Percentiles rank a stretch among this genome's conserved stretches.
Conservation (phyloP, 2,797 vertebrate genomes). For the Odontamblyopus lacepedii region DNA sequence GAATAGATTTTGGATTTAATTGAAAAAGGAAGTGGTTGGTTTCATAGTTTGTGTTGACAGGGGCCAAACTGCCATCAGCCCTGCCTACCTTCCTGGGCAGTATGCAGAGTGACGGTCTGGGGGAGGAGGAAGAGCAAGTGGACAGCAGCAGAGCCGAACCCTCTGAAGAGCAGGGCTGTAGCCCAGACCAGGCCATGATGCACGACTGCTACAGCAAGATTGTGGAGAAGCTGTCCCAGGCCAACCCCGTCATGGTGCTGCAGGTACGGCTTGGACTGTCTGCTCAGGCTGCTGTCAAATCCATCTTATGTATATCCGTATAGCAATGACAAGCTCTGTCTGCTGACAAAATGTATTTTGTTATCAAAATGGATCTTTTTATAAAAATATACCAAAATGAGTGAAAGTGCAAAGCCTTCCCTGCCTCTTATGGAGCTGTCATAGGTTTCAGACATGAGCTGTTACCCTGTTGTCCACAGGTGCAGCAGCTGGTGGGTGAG, state of each 20-base stretch:
- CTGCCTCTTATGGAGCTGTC: not conserved
- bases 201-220: constrained; percentile 99
- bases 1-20: no score
- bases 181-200: constrained; percentile 99
- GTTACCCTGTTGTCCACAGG: constrained; percentile 70
- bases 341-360: not conserved
- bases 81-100: constrained; percentile 92
- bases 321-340: no score
- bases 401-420: no score
- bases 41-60: constrained; percentile 64
- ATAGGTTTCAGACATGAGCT: not conserved
- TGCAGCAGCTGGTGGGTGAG: constrained; percentile 96
- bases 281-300: not conserved
- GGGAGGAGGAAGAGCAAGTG: constrained; percentile 78
- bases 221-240: constrained; percentile 92
- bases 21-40: not conserved
- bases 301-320: no score
- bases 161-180: constrained; percentile 86
- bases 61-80: constrained; percentile 89
- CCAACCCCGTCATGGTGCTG: constrained; percentile 97
- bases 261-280: constrained; percentile 79
- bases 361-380: no score
- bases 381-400: no score
- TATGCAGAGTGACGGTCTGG: constrained; percentile 89
- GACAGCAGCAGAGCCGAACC: constrained; percentile 75